phyloP scores from a whole-genome alignment of 2,797 vertebrate species.

The Leontopithecus rosalia region DNA sequence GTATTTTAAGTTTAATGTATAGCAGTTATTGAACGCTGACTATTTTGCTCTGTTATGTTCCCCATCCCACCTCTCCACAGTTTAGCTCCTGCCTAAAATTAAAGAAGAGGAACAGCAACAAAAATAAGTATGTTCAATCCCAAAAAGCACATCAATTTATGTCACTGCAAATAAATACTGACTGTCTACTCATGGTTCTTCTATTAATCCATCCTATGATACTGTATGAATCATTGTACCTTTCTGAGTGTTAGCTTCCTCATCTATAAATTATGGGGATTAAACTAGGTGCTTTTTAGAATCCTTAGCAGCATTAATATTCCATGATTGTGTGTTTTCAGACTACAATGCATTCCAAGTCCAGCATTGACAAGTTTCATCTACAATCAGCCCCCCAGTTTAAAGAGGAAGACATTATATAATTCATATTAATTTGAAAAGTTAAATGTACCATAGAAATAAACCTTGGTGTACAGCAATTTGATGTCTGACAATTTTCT shows the following conservation, averaged over 20 bases:
- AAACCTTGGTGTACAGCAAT: background rate
- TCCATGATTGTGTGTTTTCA: background rate
- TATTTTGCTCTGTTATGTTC: background rate
- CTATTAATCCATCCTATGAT: background rate
- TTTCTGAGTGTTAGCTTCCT: background rate
- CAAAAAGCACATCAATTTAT: background rate
- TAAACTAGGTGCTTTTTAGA: background rate
- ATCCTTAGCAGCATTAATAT: background rate
- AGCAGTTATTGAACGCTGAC: background rate
- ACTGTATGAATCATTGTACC: background rate
- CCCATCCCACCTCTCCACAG: background rate
- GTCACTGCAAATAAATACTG: background rate
- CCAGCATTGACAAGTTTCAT: background rate
- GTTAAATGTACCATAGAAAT: background rate
- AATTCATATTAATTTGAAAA: background rate
- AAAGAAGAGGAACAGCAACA: background rate
- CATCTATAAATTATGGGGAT: background rate
- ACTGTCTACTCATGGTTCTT: background rate
- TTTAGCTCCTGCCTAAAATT: background rate
- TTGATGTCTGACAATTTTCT: conserved; percentile 15
- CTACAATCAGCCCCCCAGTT: background rate
- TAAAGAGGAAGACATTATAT: background rate
- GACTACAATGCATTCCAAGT: background rate
- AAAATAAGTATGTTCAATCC: background rate
- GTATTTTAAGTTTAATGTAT: background rate